phyloP scores from a whole-genome alignment of 2,888 invertebrate genomes.

The Ochlodes sylvanus region DNA sequence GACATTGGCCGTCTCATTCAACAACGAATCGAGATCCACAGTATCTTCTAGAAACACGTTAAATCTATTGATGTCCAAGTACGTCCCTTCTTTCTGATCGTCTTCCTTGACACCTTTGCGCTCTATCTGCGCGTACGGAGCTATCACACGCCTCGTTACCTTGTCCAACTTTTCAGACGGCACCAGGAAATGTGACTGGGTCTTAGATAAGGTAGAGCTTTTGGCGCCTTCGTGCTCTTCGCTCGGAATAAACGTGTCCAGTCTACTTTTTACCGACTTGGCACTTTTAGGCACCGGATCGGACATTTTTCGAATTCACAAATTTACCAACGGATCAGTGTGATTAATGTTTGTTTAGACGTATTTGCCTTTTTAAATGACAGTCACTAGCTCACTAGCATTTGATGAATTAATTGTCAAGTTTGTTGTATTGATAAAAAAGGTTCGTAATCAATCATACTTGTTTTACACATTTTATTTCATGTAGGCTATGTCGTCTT shows the following conservation, averaged over 20 bases:
- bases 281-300: conserved; percentile 56
- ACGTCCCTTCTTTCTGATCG: conserved; percentile 62
- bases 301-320: conserved; percentile 50
- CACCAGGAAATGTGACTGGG: conserved; percentile 73
- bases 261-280: conserved; percentile 60
- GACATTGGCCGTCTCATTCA: conserved; percentile 85
- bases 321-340: too few relatives aligned
- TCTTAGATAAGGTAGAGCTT: conserved; percentile 50
- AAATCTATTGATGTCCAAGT: conserved; percentile 74
- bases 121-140: conserved; percentile 83
- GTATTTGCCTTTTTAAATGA: too few relatives aligned
- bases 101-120: conserved; percentile 70
- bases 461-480: too few relatives aligned
- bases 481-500: too few relatives aligned
- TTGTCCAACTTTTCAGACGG: conserved; percentile 78
- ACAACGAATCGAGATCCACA: conserved; percentile 81
- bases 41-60: conserved; percentile 83
- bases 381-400: too few relatives aligned
- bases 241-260: conserved; percentile 50
- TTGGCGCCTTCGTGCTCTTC: conserved; percentile 35
- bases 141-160: conserved; percentile 84
- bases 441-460: too few relatives aligned
- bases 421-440: too few relatives aligned
- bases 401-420: too few relatives aligned
- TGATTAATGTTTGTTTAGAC: too few relatives aligned